Conservation (phyloP, 2,113 vertebrate species). For the Chitala chitala region DNA sequence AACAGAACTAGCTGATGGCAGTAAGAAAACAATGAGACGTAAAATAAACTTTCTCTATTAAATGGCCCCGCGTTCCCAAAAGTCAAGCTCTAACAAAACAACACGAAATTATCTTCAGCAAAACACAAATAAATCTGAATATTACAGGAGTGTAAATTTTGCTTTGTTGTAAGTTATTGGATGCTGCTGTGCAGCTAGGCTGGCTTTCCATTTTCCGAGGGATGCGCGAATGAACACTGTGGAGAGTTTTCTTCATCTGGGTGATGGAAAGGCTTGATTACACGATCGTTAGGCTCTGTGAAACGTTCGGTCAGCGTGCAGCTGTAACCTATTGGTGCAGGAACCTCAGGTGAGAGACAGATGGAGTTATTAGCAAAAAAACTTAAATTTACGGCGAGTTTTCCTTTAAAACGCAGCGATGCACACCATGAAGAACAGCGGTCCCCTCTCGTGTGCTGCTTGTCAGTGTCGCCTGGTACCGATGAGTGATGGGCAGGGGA, state of each 20-base stretch:
- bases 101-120: background rate
- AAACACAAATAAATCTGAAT: background rate
- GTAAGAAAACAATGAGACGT: too few species aligned
- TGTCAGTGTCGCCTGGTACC: background rate
- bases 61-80: too few species aligned
- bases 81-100: background rate
- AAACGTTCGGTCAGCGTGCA: background rate
- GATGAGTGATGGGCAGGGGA: background rate
- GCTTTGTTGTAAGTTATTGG: background rate
- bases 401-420: background rate
- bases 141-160: background rate
- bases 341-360: background rate
- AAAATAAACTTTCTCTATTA: too few species aligned
- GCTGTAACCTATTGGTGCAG: background rate
- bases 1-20: too few species aligned
- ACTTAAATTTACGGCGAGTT: background rate
- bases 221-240: background rate
- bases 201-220: background rate
- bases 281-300: background rate
- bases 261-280: background rate
- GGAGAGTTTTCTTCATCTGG: background rate
- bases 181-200: background rate
- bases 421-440: background rate
- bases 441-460: background rate
- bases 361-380: background rate